Percentiles rank a stretch among this genome's conserved stretches.
phyloP scores from a whole-genome alignment of 2,888 invertebrate genomes.

The Calliphora vomitoria region DNA sequence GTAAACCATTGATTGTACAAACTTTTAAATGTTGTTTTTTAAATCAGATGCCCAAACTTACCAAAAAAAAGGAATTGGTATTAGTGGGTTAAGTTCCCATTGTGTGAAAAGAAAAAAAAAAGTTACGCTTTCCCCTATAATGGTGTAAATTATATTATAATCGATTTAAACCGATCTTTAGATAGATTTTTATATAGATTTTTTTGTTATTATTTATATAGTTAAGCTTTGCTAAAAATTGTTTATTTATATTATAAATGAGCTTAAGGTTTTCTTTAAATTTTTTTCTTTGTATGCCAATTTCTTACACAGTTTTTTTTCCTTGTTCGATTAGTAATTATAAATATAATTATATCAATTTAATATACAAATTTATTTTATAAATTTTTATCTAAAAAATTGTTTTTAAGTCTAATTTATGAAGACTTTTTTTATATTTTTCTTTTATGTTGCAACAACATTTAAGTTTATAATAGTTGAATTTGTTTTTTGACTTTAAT shows the following conservation, averaged over 20 bases:
- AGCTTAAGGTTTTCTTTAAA: slow-evolving; percentile 41
- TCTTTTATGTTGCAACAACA: slow-evolving; percentile 70
- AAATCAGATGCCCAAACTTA: no score
- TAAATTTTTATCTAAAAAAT: slow-evolving; percentile 71
- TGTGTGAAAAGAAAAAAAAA: no score
- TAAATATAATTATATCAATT: slow-evolving; percentile 4
- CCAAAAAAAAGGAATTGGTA: no score
- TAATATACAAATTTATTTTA: slow-evolving; percentile 72
- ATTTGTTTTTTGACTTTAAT: slow-evolving; percentile 49
- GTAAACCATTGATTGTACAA: no score
- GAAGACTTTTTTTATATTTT: slow-evolving; percentile 53
- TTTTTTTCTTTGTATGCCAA: slow-evolving; percentile 18
- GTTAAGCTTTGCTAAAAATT: slow-evolving; percentile 68
- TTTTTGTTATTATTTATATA: slow-evolving; percentile 25
- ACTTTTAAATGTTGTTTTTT: no score
- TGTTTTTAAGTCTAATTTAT: slow-evolving; percentile 59
- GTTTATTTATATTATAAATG: slow-evolving; percentile 60
- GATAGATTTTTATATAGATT: slow-evolving; percentile 23
- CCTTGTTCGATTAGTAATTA: slow-evolving; percentile 35
- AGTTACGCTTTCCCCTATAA: neutral
- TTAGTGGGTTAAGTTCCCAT: no score
- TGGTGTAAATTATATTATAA: slow-evolving; percentile 39
- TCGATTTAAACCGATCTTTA: slow-evolving; percentile 31
- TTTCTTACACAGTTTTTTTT: slow-evolving; percentile 3
- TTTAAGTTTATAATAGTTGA: slow-evolving; percentile 68